Evolutionary conservation across 2,797 vertebrate genomes (phyloP).

Genomic region (Knipowitschia caucasica): DNA sequence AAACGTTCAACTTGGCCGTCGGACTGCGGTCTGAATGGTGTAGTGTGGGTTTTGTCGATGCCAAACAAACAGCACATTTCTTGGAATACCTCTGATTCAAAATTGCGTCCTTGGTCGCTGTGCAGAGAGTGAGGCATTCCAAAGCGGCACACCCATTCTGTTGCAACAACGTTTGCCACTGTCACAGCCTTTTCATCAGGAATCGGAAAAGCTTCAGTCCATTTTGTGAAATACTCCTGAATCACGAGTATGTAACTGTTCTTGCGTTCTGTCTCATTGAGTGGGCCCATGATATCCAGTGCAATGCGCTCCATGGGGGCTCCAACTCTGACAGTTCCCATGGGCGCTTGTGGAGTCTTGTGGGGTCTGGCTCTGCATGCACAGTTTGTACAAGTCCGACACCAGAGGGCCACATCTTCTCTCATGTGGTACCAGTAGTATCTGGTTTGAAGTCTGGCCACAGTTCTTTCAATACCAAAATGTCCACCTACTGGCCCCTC

Average conservation of each 20-base stretch:
- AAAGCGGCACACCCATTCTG: conserved; percentile 18
- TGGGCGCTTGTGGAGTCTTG: conserved; percentile 4
- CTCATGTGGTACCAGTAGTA: conserved; percentile 38
- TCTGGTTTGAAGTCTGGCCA: conserved; percentile 6
- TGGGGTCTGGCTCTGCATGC: conserved; percentile 1
- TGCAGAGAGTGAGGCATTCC: conserved; percentile 5
- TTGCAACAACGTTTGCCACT: conserved; percentile 10
- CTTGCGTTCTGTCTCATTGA: conserved; percentile 18
- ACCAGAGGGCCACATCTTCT: conserved; percentile 19
- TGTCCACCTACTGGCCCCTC: conserved; percentile 29
- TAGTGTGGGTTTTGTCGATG: background rate
- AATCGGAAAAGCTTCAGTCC: conserved; percentile 6
- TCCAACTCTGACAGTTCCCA: background rate
- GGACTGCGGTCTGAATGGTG: background rate
- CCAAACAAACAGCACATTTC: conserved; percentile 10
- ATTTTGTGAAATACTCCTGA: conserved; percentile 13
- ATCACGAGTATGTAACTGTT: conserved; percentile 8
- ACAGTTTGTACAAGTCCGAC: conserved; percentile 17
- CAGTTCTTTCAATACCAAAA: conserved; percentile 11
- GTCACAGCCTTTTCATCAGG: conserved; percentile 12
- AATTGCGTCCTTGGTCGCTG: conserved; percentile 12
- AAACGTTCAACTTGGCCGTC: background rate
- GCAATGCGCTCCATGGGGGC: conserved; percentile 13
- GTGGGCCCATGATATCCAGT: conserved; percentile 25
- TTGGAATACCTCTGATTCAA: conserved; percentile 5